These are phyloP conservation scores for Hemicrepidius hirtus DNA, from an alignment of 2,888 invertebrate species.

Conservation along the genomic window DNA sequence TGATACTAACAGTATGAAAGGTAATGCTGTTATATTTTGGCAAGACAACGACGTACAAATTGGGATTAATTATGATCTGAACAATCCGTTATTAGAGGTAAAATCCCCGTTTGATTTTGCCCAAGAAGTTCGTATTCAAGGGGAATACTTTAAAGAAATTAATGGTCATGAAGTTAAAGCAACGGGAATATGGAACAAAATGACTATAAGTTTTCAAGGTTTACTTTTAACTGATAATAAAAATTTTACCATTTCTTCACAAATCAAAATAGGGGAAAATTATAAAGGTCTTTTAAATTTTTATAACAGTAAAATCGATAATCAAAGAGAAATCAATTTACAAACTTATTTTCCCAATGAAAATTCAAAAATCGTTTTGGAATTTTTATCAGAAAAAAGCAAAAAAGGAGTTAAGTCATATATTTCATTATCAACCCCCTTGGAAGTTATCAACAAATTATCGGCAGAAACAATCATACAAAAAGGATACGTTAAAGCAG, in stretches of 20 bases:
- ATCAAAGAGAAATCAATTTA: constrained; percentile 33
- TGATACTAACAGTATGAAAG: constrained; percentile 21
- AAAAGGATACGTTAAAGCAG: background rate
- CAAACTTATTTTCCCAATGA: constrained; percentile 44
- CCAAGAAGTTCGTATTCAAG: constrained; percentile 32
- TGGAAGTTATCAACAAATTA: background rate
- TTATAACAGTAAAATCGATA: constrained; percentile 6
- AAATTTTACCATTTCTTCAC: constrained; percentile 34
- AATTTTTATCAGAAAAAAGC: constrained; percentile 21
- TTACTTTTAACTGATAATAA: constrained; percentile 5
- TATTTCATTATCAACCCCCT: constrained; percentile 1
- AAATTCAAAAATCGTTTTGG: constrained; percentile 32
- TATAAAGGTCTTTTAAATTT: constrained; percentile 45
- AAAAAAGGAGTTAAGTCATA: background rate
- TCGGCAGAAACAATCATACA: background rate
- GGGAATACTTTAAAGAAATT: constrained; percentile 45
- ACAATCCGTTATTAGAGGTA: constrained; percentile 9
- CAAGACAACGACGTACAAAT: constrained; percentile 28
- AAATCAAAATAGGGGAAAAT: constrained; percentile 34
- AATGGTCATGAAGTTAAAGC: constrained; percentile 43
- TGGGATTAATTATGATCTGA: constrained; percentile 42
- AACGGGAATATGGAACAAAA: constrained; percentile 49
- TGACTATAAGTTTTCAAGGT: constrained; percentile 1
- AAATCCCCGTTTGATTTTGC: constrained; percentile 14
- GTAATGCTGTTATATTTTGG: constrained; percentile 44